Conservation (phyloP, 2,888 invertebrate species). For the Aproaerema taeniolella region DNA sequence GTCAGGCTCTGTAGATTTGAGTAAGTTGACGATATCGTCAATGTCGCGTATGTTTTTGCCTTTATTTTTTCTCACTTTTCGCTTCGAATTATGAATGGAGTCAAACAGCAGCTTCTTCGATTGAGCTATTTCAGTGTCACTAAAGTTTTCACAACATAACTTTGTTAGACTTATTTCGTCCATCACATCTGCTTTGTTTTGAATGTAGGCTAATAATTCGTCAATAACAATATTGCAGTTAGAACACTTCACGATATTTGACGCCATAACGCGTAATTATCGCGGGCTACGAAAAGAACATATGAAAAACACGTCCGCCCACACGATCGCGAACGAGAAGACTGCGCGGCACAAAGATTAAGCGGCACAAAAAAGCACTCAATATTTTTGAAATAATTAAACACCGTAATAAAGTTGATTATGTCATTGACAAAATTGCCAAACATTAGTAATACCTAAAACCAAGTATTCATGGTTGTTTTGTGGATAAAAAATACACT, state of each 20-base stretch:
- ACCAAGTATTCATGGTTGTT: too few species aligned
- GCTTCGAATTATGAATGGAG: background rate
- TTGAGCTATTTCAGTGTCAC: background rate
- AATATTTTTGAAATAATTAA: too few species aligned
- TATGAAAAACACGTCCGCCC: background rate
- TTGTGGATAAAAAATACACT: too few species aligned
- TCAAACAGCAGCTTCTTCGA: background rate
- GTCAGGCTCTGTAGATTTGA: background rate
- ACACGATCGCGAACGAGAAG: background rate
- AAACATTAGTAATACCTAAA: too few species aligned
- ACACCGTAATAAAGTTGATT: too few species aligned
- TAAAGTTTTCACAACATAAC: conserved; percentile 3
- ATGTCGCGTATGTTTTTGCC: conserved; percentile 2
- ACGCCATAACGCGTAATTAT: background rate
- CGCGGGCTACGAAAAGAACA: background rate
- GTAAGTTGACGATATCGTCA: background rate
- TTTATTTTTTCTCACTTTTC: background rate
- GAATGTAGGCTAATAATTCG: conserved; percentile 2
- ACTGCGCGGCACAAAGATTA: too few species aligned
- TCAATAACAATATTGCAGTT: conserved; percentile 3
- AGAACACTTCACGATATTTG: conserved; percentile 3
- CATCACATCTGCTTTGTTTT: conserved; percentile 5
- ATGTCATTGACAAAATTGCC: too few species aligned
- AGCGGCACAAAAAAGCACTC: too few species aligned
- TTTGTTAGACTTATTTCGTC: background rate